Evolutionary conservation across 2,888 invertebrate species (phyloP), one percentile per base, ranked within the genome.

Genomic region (Leuctra nigra): DNA sequence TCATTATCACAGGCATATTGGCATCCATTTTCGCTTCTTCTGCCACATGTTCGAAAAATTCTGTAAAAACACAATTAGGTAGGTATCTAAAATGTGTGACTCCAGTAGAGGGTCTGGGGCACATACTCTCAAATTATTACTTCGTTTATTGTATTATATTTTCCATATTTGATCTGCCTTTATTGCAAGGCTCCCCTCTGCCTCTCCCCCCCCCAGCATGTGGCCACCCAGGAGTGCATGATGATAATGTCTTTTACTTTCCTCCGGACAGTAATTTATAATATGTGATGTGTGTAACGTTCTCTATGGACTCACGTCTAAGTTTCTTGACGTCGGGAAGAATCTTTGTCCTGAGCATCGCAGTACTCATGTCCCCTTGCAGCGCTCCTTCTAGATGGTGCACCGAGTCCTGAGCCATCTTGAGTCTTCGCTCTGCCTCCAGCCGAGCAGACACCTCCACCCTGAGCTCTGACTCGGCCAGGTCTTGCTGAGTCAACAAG

Each of bases 1-100:
- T 62, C 62, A 62, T 62, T 29, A 62, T 62, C 35, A 62, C 59
- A 44, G 62, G 62, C 60, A 62, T 60, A 39, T 61, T 59, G 25
- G 62, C 62, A 54, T 62, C 61, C 14, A 62, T 39, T 16, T 55
- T 53, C 1, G 61, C 59, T 54, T 62, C 62, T 52, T 62, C 61
- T 2, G 62, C 62, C 29, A 62, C 55, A 39, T 56, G 55, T 47
- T 62, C 62, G 53, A 62, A 62, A 38, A 62, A 62, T 38, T 53
- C 62, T 62, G 25, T 14, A 53, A 53, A 14, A n/a, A n/a, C n/a
- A n/a, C n/a, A n/a, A n/a, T n/a, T n/a, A n/a, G n/a, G n/a, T n/a
- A n/a, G n/a, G n/a, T n/a, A n/a, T n/a, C n/a, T n/a, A n/a, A n/a
- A n/a, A n/a, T n/a, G n/a, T n/a, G n/a, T n/a, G n/a, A n/a, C n/a